Conservation (phyloP, 2,797 vertebrate genomes). For the Siniperca undulata region DNA sequence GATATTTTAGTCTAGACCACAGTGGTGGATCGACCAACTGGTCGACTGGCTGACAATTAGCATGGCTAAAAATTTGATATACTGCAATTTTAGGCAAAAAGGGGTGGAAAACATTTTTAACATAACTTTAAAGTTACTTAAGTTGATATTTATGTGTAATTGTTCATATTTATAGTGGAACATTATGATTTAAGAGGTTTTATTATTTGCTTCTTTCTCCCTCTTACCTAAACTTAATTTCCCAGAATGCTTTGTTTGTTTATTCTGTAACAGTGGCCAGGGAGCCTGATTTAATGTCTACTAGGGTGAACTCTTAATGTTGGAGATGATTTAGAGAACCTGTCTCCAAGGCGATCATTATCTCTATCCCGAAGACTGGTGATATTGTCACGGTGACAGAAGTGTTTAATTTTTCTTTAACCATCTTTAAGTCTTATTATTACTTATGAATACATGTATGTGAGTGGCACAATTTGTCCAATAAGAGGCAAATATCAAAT, state of each 20-base stretch:
- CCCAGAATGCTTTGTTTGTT: slow-evolving; percentile 10
- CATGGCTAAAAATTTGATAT: neutral
- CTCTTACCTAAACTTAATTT: slow-evolving; percentile 11
- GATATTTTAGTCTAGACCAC: neutral
- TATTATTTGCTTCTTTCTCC: neutral
- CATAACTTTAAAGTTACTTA: neutral
- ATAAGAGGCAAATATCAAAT: neutral
- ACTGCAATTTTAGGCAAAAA: neutral
- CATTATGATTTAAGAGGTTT: neutral
- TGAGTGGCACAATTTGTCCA: neutral
- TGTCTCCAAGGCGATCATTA: slow-evolving; percentile 52
- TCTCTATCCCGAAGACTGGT: slow-evolving; percentile 38
- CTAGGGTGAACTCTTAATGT: neutral
- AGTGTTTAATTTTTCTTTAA: neutral
- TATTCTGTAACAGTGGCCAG: slow-evolving; percentile 14
- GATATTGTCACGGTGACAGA: slow-evolving; percentile 51
- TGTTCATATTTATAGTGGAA: neutral
- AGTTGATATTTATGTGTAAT: neutral
- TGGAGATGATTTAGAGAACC: slow-evolving; percentile 51
- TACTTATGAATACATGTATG: neutral
- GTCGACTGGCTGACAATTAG: too few species aligned
- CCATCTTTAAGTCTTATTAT: neutral
- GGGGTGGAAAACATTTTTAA: neutral
- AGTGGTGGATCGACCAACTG: too few species aligned
- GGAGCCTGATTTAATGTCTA: slow-evolving; percentile 44